Base-by-base conservation (phyloP, 1,140 invertebrate genomes). In the Macrostomum lignano region DNA sequence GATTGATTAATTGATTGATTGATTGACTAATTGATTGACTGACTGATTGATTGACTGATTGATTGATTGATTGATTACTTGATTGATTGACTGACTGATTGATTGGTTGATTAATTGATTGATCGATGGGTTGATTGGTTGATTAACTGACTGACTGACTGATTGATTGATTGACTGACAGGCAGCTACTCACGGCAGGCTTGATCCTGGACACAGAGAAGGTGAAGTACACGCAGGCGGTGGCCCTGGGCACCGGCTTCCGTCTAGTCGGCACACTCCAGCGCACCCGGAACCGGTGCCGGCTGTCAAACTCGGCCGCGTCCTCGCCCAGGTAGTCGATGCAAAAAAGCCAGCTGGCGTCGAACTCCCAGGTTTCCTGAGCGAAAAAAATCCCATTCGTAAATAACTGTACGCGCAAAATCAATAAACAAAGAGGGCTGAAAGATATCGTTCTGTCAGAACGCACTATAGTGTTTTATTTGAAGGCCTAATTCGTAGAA, bases 141-240 rank as follows among this genome's bases (percentile, higher is more conserved):
- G n/a, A n/a, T n/a, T n/a, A n/a, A n/a, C n/a, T n/a, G n/a, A n/a
- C n/a, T n/a, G n/a, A n/a, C n/a, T n/a, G n/a, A n/a, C n/a, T n/a
- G n/a, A n/a, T n/a, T n/a, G n/a, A n/a, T n/a, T n/a, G n/a, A n/a
- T n/a, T n/a, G n/a, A n/a, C n/a, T n/a, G n/a, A n/a, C n/a, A n/a
- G n/a, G 23, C 9, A 24, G 15, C 3, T 15, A 28, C 9, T 28
- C 19, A 28, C 26, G 7, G 26, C 14, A 3, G 26, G 26, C 9
- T 28, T 28, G 15, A 28, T 28, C 9, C 19, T 28, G 7, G 26
- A 28, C n/a, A 15, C 31, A 25, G 17, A n/a, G 11, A 32, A 13
- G n/a, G 13, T 17, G 24, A 32, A 32, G 24, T 32, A 32, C 4
- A 32, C 31, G 4, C 10, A 17, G 17, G 19, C 31, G 3, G 31